Conservation (phyloP, 2,888 invertebrate species). For the Eledona agricola region DNA sequence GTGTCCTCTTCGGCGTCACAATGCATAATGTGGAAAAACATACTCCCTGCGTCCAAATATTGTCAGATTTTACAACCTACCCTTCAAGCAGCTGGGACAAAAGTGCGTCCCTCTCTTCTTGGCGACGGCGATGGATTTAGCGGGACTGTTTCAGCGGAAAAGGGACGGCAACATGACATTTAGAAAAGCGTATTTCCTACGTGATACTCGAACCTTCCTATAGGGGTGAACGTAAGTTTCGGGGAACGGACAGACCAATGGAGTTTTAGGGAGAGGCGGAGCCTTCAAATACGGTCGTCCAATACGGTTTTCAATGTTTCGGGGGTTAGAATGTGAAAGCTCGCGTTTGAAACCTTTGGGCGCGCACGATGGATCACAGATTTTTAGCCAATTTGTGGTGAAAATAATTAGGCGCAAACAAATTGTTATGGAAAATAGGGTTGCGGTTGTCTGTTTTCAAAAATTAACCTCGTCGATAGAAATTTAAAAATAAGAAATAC, state of each 20-base stretch:
- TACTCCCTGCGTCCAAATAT: slow-evolving; percentile 61
- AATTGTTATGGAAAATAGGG: no score
- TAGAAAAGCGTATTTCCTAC: slow-evolving; percentile 56
- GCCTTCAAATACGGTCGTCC: slow-evolving; percentile 62
- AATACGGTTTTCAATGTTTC: slow-evolving; percentile 64
- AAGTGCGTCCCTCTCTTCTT: slow-evolving; percentile 52
- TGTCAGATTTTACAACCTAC: slow-evolving; percentile 60
- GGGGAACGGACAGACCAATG: slow-evolving; percentile 62
- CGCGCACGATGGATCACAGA: no score
- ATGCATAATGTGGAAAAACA: slow-evolving; percentile 62
- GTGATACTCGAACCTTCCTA: slow-evolving; percentile 59
- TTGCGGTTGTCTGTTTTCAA: no score
- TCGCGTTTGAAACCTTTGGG: slow-evolving; percentile 18
- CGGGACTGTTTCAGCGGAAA: slow-evolving; percentile 34
- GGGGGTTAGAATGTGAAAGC: slow-evolving; percentile 50
- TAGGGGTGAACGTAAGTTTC: slow-evolving; percentile 62
- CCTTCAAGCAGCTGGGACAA: slow-evolving; percentile 55
- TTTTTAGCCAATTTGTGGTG: no score
- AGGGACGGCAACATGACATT: slow-evolving; percentile 47
- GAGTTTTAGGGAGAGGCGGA: slow-evolving; percentile 59
- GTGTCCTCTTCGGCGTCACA: slow-evolving; percentile 52
- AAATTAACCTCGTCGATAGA: no score
- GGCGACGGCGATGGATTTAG: slow-evolving; percentile 44
- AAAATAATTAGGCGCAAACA: slow-evolving; percentile 14
- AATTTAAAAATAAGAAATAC: no score